phyloP scores from a whole-genome alignment of 2,113 vertebrate genomes.

The Xyliphius kryptos region DNA sequence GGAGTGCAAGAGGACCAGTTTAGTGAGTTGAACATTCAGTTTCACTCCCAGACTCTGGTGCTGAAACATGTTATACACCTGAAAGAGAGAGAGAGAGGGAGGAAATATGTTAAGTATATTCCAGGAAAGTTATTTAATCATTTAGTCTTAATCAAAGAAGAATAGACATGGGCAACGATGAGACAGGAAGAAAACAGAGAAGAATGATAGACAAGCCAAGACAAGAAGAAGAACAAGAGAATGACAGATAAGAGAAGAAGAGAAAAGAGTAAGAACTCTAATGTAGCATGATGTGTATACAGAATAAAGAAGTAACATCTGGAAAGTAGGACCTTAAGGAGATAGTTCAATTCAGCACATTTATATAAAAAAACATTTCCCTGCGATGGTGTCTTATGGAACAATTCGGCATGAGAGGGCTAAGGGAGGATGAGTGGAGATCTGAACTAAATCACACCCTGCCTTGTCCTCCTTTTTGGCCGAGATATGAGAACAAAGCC shows the following conservation, averaged over 20 bases:
- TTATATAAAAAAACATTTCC: conserved; percentile 27
- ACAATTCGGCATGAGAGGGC: conserved; percentile 9
- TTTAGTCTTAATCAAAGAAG: no score
- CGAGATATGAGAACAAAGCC: conserved; percentile 11
- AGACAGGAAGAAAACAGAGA: no score
- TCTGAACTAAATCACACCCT: conserved; percentile 30
- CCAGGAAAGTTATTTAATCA: no score
- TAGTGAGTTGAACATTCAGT: conserved; percentile 85
- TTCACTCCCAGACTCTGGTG: conserved; percentile 85
- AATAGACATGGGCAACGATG: no score
- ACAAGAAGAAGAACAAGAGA: no score
- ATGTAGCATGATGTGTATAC: conserved; percentile 15
- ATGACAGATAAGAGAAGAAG: no score
- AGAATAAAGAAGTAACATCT: conserved; percentile 24
- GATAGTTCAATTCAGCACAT: conserved; percentile 10
- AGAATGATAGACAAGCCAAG: no score
- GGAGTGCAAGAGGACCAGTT: conserved; percentile 82
- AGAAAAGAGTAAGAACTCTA: no score
- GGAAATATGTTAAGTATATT: no score
- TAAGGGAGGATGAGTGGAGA: conserved; percentile 20
- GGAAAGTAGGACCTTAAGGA: conserved; percentile 17
- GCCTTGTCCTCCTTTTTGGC: not conserved
- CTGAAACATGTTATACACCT: conserved; percentile 98
- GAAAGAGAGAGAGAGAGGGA: no score
- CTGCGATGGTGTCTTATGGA: conserved; percentile 9